Conservation (phyloP, 92 coral and sea anemone genomes). For the Meandrina meandrites region DNA sequence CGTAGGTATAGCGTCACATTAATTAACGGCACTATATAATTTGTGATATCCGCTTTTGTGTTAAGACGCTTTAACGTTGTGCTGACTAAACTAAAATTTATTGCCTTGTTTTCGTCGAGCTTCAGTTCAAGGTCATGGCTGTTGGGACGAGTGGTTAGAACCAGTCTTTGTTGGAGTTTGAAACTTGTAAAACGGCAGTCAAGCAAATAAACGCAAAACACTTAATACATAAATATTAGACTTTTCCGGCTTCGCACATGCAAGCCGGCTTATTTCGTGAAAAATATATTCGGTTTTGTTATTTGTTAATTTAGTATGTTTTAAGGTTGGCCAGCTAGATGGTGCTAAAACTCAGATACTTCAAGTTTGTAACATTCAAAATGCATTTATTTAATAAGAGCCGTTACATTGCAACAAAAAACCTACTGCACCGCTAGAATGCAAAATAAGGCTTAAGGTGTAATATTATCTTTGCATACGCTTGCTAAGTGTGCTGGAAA, state of each 20-base stretch:
- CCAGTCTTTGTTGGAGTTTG: not conserved
- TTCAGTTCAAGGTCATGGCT: no score
- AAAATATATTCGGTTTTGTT: no score
- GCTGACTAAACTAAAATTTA: not conserved
- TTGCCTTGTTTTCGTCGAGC: not conserved
- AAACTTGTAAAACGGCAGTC: not conserved
- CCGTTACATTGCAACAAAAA: not conserved
- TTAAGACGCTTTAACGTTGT: not conserved
- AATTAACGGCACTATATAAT: not conserved
- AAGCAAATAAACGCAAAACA: not conserved
- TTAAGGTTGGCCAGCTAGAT: not conserved
- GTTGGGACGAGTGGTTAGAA: not conserved
- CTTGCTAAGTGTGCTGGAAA: no score
- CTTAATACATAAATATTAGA: not conserved
- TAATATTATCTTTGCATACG: not conserved
- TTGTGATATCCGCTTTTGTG: not conserved
- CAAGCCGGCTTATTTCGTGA: not conserved
- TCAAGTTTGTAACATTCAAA: not conserved
- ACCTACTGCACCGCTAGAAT: not conserved
- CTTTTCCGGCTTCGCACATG: not conserved
- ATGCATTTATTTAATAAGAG: not conserved
- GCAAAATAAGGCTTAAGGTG: not conserved
- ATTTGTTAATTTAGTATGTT: no score
- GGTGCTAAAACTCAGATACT: not conserved
- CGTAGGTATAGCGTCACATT: not conserved